Percentiles rank a stretch among this genome's conserved stretches.
phyloP scores from a whole-genome alignment of 2,113 vertebrate genomes.

The Petrocephalus zakoni region DNA sequence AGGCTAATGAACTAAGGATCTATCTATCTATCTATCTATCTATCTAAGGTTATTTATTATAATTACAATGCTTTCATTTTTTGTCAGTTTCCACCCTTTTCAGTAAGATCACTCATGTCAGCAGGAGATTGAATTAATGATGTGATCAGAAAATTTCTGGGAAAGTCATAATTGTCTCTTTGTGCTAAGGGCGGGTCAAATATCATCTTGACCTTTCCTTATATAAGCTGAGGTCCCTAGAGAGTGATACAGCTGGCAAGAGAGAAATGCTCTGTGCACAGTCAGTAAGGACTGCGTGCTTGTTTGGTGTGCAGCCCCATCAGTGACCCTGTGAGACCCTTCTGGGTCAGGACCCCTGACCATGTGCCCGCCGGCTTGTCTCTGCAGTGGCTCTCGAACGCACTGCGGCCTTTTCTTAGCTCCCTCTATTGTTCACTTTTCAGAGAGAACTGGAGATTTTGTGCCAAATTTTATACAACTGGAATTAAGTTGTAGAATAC shows the following conservation, averaged over 20 bases:
- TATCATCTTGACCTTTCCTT: background rate
- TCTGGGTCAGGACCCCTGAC: background rate
- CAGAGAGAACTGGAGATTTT: background rate
- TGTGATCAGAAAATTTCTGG: background rate
- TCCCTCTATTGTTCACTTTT: background rate
- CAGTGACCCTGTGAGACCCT: background rate
- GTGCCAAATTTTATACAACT: background rate
- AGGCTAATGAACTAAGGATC: too few species aligned
- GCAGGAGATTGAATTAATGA: background rate
- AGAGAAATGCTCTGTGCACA: background rate
- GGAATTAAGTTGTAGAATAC: background rate
- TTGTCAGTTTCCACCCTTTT: background rate
- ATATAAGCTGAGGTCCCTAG: background rate
- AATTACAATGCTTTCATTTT: background rate
- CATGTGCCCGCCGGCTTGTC: background rate
- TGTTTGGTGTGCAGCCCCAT: background rate
- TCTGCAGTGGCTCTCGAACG: background rate
- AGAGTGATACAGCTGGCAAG: background rate
- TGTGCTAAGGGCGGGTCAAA: constrained; percentile 13
- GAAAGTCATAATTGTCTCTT: background rate
- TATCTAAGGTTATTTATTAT: background rate
- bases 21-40: background rate
- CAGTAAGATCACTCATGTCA: background rate
- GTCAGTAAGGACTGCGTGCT: background rate
- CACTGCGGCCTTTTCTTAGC: background rate